Evolutionary conservation across 2,888 invertebrate species (phyloP).

Genomic region (Caenorhabditis sp.): DNA sequence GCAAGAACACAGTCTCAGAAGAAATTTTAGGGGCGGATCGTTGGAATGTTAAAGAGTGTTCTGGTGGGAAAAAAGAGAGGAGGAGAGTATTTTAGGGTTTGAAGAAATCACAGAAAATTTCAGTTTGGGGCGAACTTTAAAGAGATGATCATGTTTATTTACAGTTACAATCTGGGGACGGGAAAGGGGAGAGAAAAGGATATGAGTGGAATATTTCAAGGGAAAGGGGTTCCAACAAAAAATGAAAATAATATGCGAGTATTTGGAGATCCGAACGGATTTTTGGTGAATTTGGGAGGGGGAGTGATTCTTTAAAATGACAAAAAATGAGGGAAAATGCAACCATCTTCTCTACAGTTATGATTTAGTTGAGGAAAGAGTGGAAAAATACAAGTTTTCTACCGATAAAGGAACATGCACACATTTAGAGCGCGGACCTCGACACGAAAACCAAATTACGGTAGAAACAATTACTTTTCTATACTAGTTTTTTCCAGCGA

Average conservation of each 20-base stretch:
- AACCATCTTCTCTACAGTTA: not conserved
- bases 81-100: not conserved
- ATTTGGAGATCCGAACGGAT: constrained; percentile 49
- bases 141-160: constrained; percentile 24
- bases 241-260: constrained; percentile 34
- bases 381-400: too few species aligned
- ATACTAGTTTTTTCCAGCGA: too few species aligned
- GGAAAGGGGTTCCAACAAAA: not conserved
- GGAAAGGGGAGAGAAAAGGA: not conserved
- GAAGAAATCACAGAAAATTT: constrained; percentile 36
- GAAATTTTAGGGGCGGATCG: not conserved
- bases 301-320: not conserved
- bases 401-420: too few species aligned
- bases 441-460: too few species aligned
- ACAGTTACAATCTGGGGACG: not conserved
- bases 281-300: constrained; percentile 15
- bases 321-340: constrained; percentile 44
- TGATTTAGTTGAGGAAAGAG: too few species aligned
- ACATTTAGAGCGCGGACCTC: too few species aligned
- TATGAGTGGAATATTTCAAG: not conserved
- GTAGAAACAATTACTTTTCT: too few species aligned
- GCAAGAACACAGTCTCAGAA: not conserved
- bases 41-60: constrained; percentile 26
- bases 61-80: too few species aligned
- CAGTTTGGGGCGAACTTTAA: constrained; percentile 5